Percentiles rank a stretch among this genome's conserved stretches.
Conservation (phyloP, 2,797 vertebrate species). For the Clarias laeviceps region DNA sequence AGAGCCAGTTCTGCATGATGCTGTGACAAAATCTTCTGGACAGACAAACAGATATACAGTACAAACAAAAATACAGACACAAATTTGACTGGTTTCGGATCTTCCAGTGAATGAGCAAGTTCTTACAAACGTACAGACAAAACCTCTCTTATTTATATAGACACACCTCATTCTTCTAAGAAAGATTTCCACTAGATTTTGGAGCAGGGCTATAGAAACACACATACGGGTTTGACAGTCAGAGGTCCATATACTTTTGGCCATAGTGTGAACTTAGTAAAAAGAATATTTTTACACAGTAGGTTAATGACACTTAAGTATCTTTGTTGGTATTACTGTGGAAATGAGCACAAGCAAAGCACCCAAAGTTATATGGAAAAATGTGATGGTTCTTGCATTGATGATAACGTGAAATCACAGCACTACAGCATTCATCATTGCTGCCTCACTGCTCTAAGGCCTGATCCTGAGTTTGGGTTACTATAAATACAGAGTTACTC, state of each 20-base stretch:
- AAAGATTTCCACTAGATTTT: background rate
- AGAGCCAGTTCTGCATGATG: no score
- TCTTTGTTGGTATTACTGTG: background rate
- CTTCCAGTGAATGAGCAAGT: no score
- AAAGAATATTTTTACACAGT: background rate
- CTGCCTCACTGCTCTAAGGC: background rate
- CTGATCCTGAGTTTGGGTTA: background rate
- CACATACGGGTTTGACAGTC: background rate
- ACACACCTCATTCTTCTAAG: background rate
- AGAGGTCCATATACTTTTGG: background rate
- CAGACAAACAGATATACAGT: no score
- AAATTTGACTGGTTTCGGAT: no score
- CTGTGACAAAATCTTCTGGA: no score
- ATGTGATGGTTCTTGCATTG: no score
- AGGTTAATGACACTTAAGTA: background rate
- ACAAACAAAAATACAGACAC: no score
- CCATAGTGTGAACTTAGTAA: background rate
- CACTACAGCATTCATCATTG: background rate
- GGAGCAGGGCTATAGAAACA: background rate
- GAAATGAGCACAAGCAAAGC: background rate
- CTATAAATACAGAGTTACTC: no score
- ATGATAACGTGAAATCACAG: background rate
- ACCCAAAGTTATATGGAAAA: background rate
- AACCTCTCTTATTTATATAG: no score
- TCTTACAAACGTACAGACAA: no score